Base-by-base conservation (phyloP, 2,113 vertebrate genomes). In the Ophthalmolycus amberensis region DNA sequence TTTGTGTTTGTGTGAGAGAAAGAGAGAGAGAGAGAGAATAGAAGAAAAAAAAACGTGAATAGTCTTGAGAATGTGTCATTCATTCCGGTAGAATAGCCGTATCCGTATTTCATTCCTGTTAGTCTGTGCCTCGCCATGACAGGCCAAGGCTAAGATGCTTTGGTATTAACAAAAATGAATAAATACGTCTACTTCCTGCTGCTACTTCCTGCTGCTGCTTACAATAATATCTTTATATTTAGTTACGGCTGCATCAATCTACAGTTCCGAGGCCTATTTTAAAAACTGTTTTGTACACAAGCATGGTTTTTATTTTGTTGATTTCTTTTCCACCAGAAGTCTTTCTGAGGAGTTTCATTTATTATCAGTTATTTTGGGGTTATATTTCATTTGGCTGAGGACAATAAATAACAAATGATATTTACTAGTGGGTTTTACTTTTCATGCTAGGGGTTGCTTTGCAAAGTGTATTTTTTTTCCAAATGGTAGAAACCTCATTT, bases 1-100 rank as follows among this genome's bases (percentile, higher is more conserved):
- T 91, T 89, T 90, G 82, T 86, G 88, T 91, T 83, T 79, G 86
- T 84, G 66, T 63, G 72, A 48, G 72, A 11, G 82, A 4, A 48
- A 4, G 60, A 46, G 29, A 72, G 72, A 32, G 66, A 64, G n/a
- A 46, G 52, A 59, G 72, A 50, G n/a, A 71, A 40, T 52, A 75
- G 52, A 88, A 50, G 1, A 50, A 74, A 50, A 74, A 65, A 71
- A 59, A 11, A 9, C 11, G 62, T 50, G 71, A 11, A 75, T 70
- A 29, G 65, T 78, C 58, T 77, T 64, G 32, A 71, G 48, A 74
- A 77, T 75, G 48, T 27, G 60, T 77, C 72, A 63, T 91, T 89
- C 62, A 66, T 88, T 71, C 72, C 25, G 2, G n/a, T 46, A 68
- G 75, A 92, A 86, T 56, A 71, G 71, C 72, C 52, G 15, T 71